Evolutionary conservation across 2,888 invertebrate genomes (phyloP), one percentile per base, ranked within the genome.

Genomic region (Nomada fucata): DNA sequence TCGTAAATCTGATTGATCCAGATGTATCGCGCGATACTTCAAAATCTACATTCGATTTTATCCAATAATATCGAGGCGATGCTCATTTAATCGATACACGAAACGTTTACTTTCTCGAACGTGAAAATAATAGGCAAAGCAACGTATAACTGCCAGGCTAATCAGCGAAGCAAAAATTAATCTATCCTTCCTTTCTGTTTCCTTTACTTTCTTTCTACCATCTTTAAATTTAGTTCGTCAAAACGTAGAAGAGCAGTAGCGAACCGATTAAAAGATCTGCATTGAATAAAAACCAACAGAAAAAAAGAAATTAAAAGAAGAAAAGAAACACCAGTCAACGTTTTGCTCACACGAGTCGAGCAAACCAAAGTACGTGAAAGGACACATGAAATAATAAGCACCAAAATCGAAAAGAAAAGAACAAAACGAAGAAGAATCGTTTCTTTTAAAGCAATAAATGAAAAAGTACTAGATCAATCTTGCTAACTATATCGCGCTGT

Each of bases 81-180:
- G 0, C 55, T 73, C 44, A 5, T 63, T 72, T 68, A 20, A 42
- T 20, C 55, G 63, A 70, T 18, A 61, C 65, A 77, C 64, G 69
- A 73, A 64, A 74, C 72, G 78, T 80, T 75, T 13, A 71, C 11
- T 82, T 52, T 70, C 52, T 79, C 57, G 53, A 68, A 79, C 76
- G 65, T 79, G 81, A 84, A 85, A 88, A 79, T 84, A 85, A 86
- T 72, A 84, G 83, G 86, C 88, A 79, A 87, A 88, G 88, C 88
- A 88, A 88, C 87, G 84, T 85, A 88, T 88, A 88, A 88, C 80
- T 86, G 88, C 88, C 78, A 88, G 83, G 84, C 88, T 88, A 88
- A 88, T 83, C 82, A 83, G 88, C 88, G 80, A 88, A 88, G 84
- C 80, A 88, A 88, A 88, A 88, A 73, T 82, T 70, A 88, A 87